These are phyloP conservation scores for Drymonia ruficornis DNA, from an alignment of 2,888 invertebrate species.

Conservation along the genomic window DNA sequence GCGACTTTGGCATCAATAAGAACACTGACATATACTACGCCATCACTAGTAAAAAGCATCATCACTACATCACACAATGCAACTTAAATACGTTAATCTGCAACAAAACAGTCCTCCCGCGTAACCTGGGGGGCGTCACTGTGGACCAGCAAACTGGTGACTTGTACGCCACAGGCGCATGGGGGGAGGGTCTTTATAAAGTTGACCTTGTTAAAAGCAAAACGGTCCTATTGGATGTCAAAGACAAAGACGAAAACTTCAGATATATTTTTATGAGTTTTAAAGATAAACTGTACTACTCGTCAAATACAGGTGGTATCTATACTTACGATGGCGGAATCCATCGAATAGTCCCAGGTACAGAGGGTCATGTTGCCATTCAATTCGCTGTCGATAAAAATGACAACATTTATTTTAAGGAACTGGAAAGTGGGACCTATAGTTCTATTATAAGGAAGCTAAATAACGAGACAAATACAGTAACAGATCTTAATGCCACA, in stretches of 20 bases:
- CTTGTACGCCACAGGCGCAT: neutral
- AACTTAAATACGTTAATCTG: neutral
- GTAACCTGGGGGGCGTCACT: neutral
- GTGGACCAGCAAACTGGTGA: neutral
- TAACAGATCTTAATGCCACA: neutral
- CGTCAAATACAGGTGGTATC: neutral
- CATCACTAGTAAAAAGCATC: neutral
- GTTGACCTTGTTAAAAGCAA: neutral
- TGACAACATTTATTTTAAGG: neutral
- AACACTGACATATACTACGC: neutral
- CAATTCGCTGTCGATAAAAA: neutral
- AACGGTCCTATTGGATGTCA: neutral
- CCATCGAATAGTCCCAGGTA: neutral
- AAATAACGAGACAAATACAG: neutral
- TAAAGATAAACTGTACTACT: neutral
- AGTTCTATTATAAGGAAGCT: no score
- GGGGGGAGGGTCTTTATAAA: neutral
- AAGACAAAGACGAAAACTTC: no score
- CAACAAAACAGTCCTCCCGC: neutral
- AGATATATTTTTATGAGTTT: no score
- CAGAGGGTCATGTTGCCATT: neutral
- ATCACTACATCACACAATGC: neutral
- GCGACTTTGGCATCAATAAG: neutral
- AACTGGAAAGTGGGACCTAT: no score
- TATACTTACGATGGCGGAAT: neutral